Percentiles rank a stretch among this genome's conserved stretches.
phyloP scores from a whole-genome alignment of 2,113 vertebrate genomes.

The Malurus elegans region DNA sequence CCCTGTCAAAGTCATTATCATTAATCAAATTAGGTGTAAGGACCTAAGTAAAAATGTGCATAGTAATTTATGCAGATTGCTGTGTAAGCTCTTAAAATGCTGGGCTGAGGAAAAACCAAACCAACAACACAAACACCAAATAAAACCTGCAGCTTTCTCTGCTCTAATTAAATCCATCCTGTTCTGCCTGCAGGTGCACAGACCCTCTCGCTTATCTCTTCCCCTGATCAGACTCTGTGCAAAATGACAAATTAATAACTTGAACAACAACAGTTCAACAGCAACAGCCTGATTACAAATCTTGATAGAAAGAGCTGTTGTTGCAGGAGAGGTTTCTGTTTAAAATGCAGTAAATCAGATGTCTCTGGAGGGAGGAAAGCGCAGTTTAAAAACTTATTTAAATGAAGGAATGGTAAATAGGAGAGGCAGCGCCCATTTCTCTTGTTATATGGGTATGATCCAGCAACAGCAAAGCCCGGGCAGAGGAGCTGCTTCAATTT shows the following conservation, averaged over 20 bases:
- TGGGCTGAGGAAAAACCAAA: background rate
- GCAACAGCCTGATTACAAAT: constrained; percentile 48
- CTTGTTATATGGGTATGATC: constrained; percentile 34
- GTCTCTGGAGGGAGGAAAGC: constrained; percentile 5
- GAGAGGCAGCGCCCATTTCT: constrained; percentile 29
- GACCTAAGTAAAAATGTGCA: background rate
- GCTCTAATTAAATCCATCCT: constrained; percentile 51
- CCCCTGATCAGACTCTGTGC: background rate
- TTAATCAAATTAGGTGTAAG: constrained; percentile 37
- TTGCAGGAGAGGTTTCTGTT: constrained; percentile 40
- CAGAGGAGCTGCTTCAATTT: constrained; percentile 54
- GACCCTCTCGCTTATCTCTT: background rate
- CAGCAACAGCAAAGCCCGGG: constrained; percentile 22
- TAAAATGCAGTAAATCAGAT: constrained; percentile 37
- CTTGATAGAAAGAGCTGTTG: constrained; percentile 22
- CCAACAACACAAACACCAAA: background rate
- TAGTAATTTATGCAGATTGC: constrained; percentile 45
- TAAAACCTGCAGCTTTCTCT: constrained; percentile 6
- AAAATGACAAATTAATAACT: constrained; percentile 64
- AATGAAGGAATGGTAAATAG: constrained; percentile 41
- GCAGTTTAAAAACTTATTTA: constrained; percentile 43
- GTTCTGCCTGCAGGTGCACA: constrained; percentile 13
- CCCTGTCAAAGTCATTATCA: background rate
- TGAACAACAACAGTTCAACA: constrained; percentile 27
- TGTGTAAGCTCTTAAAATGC: constrained; percentile 34